Evolutionary conservation across 1,140 invertebrate genomes (phyloP), one percentile per base, ranked within the genome.

Genomic region (Drosophila eugracilis): DNA sequence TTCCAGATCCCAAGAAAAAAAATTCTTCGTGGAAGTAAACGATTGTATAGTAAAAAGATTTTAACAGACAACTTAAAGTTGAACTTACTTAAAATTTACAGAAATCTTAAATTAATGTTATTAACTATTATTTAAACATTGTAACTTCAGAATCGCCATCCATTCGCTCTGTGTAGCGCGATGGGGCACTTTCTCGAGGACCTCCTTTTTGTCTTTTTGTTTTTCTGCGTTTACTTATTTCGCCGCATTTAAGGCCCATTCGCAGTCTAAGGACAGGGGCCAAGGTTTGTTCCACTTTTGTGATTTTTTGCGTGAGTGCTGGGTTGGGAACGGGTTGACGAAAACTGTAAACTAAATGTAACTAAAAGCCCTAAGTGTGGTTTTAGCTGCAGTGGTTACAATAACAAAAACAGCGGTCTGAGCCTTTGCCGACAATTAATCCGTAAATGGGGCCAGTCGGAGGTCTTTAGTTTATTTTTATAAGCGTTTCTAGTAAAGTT

Each of bases 311-410:
- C 17, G 19, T 34, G 1, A 58, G 50, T 69, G 58, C 65, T 49
- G 48, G 26, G 48, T 71, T 39, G 42, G 45, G 17, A 42, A 60
- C n/a, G n/a, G n/a, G 42, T 53, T 47, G 42, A 42, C 74, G 48
- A 50, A 69, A 75, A 65, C 50, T 44, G 50, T 37, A 85, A 78
- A 81, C 71, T 78, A 75, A 84, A 85, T 76, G 71, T 63, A 76
- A 72, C 80, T 73, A 79, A 85, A 76, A 85, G 80, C 62, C 60
- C 60, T 79, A 79, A 85, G 72, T 73, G 80, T 73, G 73, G 52
- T 73, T 59, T 79, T 57, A 85, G 66, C 80, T 80, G 14, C 36
- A 63, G 65, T 47, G 75, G 70, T 63, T 50, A 39, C 28, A 65
- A 70, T 54, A 62, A 75, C 41, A 71, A 57, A 48, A 66, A 58